Evolutionary conservation across 2,113 vertebrate genomes (phyloP), one percentile per base, ranked within the genome.

Genomic region (Glaucidium brasilianum): DNA sequence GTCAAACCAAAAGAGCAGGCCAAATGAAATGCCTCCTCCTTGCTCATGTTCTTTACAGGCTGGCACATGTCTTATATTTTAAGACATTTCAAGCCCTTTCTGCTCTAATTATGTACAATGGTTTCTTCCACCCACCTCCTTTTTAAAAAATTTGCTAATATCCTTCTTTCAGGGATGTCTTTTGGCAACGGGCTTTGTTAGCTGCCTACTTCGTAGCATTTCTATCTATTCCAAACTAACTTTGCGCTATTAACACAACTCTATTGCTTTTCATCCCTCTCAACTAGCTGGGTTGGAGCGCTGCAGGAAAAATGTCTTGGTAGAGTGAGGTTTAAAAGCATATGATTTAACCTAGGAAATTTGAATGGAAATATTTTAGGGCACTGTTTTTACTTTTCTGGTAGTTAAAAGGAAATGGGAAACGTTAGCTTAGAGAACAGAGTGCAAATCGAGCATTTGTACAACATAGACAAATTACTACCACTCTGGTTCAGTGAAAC

Each of bases 301-400:
- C 80, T 87, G 55, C 77, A 79, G 88, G 66, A 78, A 64, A 64
- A 94, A 52, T 23, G 20, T 53, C 77, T 88, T 69, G 49, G 47
- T 21, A 14, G 56, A 50, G 26, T 26, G 62, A 75, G 45, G 29
- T 68, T 95, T 87, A 75, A 96, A 94, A 89, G 60, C 45, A 29
- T 50, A 22, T 73, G 62, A 91, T 96, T 91, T 69, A 88, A 87
- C 76, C 69, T 58, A 76, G 30, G 43, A 86, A 91, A 94, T 95
- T 43, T 73, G 69, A 97, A 82, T 95, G 66, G 50, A 91, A 94
- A 82, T 91, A 85, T 87, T 97, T 88, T 43, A 82, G 45, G 63
- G 12, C 53, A 41, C 50, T 39, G 17, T 79, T 95, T 92, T 91
- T 32, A 34, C 11, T 80, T 96, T 84, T 85, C 35, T 80, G 45